phyloP scores from a whole-genome alignment of 2,113 vertebrate genomes.

The Hemicordylus capensis region DNA sequence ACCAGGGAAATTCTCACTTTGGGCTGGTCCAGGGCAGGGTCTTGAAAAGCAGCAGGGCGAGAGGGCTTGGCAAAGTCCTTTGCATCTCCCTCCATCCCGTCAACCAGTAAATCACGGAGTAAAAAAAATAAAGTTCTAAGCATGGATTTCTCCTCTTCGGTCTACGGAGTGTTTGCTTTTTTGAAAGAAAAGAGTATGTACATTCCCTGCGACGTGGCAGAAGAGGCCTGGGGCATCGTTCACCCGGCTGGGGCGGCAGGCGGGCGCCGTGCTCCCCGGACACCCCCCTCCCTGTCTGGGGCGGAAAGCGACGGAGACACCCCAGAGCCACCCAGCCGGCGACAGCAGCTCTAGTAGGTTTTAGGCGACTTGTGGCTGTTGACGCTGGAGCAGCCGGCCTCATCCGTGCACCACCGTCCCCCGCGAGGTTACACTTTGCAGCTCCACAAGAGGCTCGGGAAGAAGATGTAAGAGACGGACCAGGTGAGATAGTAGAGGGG shows the following conservation, averaged over 20 bases:
- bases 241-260: not conserved
- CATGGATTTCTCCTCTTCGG: not conserved
- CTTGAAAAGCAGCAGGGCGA: not conserved
- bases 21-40: no score
- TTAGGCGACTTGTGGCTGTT: not conserved
- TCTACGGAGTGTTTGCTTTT: not conserved
- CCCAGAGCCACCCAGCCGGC: not conserved
- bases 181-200: constrained; percentile 5
- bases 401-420: no score
- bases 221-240: no score
- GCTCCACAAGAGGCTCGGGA: constrained; percentile 89
- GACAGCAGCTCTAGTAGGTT: constrained; percentile 53
- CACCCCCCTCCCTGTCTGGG: no score
- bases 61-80: not conserved
- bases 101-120: not conserved
- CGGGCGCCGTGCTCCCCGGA: accelerated
- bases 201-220: not conserved
- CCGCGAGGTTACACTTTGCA: constrained; percentile 69
- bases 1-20: no score
- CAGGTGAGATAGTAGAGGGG: constrained; percentile 91
- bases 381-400: not conserved
- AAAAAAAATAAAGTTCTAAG: not conserved
- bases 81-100: not conserved
- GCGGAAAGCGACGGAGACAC: not conserved
- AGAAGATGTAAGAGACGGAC: constrained; percentile 90